Evolutionary conservation across 2,888 invertebrate species (phyloP).

Genomic region (Eucera pruinosa): DNA sequence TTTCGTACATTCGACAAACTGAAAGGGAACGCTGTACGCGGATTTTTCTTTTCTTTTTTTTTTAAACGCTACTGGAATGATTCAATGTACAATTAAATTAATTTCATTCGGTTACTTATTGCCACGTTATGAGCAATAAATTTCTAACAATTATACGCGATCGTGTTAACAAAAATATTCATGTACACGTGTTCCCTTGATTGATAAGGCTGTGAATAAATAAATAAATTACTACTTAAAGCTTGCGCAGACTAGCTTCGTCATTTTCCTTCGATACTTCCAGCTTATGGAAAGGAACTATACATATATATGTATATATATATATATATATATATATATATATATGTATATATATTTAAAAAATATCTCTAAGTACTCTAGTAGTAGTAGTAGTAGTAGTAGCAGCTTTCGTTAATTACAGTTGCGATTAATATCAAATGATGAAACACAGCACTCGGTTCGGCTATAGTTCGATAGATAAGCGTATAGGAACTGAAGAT

Average conservation of each 20-base stretch:
- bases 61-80: slow-evolving; percentile 50
- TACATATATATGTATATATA: not conserved
- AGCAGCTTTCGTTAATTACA: not conserved
- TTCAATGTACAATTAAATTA: slow-evolving; percentile 40
- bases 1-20: not conserved
- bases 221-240: slow-evolving; percentile 46
- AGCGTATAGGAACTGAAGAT: slow-evolving; percentile 48
- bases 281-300: not conserved
- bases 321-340: no score
- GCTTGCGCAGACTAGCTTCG: slow-evolving; percentile 49
- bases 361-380: slow-evolving; percentile 13
- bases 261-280: not conserved
- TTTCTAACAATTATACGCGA: slow-evolving; percentile 26
- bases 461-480: not conserved
- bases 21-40: slow-evolving; percentile 12
- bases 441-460: not conserved
- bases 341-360: no score
- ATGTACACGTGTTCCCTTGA: not conserved
- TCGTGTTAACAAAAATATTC: slow-evolving; percentile 25
- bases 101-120: slow-evolving; percentile 50
- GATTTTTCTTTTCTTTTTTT: no score
- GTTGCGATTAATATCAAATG: slow-evolving; percentile 25
- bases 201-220: no score
- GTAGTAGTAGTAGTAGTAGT: no score
- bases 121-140: slow-evolving; percentile 56